Evolutionary conservation across 2,797 vertebrate species (phyloP).

Genomic region (Pteronotus mesoamericanus): DNA sequence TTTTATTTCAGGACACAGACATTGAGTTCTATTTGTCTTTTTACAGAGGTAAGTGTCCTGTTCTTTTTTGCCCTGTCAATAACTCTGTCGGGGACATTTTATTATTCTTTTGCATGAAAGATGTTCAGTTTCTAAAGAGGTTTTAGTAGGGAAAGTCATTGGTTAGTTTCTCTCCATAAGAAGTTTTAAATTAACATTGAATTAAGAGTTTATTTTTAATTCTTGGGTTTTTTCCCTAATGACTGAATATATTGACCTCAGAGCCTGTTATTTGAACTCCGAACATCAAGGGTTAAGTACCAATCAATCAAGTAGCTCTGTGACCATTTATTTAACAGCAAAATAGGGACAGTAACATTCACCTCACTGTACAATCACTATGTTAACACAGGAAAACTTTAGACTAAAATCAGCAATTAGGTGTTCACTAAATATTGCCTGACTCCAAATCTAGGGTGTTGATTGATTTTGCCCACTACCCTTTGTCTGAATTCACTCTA

Average conservation of each 20-base stretch:
- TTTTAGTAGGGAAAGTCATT: neutral
- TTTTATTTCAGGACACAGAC: neutral
- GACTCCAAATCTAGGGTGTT: neutral
- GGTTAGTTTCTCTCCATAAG: neutral
- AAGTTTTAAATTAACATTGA: neutral
- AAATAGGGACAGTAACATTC: neutral
- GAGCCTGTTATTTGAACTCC: neutral
- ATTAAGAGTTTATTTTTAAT: neutral
- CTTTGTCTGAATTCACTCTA: neutral
- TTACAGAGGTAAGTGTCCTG: neutral
- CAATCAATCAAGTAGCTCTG: neutral
- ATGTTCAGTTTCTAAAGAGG: neutral
- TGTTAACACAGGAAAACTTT: neutral
- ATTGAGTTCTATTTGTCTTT: neutral
- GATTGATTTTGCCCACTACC: neutral
- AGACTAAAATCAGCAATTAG: neutral
- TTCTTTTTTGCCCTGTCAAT: neutral
- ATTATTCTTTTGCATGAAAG: neutral
- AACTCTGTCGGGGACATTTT: neutral
- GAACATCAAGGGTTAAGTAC: neutral
- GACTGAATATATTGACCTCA: neutral
- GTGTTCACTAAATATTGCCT: neutral
- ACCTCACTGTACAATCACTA: neutral
- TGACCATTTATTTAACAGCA: neutral
- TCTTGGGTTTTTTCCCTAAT: neutral